phyloP scores from a whole-genome alignment of 1,140 invertebrate species.

The Linepithema humile region DNA sequence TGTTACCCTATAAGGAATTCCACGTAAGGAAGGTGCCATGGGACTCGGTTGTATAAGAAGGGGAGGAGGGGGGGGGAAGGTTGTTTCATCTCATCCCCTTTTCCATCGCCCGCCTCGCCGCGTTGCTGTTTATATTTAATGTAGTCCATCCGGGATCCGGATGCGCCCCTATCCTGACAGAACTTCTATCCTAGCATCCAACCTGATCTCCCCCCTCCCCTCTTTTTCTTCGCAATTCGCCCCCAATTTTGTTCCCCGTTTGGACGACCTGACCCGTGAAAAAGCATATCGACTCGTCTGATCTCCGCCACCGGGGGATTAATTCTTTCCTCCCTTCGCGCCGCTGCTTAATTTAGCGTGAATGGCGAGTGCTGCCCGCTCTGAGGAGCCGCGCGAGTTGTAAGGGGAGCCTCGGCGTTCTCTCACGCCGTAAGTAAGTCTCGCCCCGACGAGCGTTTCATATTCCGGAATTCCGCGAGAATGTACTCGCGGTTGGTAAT shows the following conservation, averaged over 20 bases:
- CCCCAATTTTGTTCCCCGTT: slow-evolving; percentile 45
- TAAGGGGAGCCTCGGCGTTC: background rate
- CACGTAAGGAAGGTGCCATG: slow-evolving; percentile 39
- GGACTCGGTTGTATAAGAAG: slow-evolving; percentile 40
- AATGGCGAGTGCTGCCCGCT: slow-evolving; percentile 31
- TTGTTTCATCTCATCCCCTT: background rate
- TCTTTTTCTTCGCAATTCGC: background rate
- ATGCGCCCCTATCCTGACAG: slow-evolving; percentile 63
- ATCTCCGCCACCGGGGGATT: slow-evolving; percentile 55
- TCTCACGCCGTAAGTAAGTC: slow-evolving; percentile 5
- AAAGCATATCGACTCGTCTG: slow-evolving; percentile 60
- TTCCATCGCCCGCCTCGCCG: background rate
- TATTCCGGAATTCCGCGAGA: background rate
- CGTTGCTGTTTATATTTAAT: slow-evolving; percentile 58
- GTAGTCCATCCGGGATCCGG: slow-evolving; percentile 67
- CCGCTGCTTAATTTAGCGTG: slow-evolving; percentile 63
- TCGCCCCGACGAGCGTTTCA: background rate
- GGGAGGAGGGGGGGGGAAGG: too few species aligned
- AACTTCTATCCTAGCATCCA: slow-evolving; percentile 54
- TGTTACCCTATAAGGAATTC: slow-evolving; percentile 54
- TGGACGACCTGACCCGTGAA: slow-evolving; percentile 55
- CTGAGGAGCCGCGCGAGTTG: background rate
- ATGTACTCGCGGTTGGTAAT: slow-evolving; percentile 9
- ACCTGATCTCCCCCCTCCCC: background rate
- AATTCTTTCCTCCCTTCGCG: slow-evolving; percentile 50